A percentile compares a stretch with the other conserved stretches of the same genome.
These are phyloP conservation scores for Molothrus aeneus DNA, from an alignment of 2,797 vertebrate species.

Conservation along the genomic window DNA sequence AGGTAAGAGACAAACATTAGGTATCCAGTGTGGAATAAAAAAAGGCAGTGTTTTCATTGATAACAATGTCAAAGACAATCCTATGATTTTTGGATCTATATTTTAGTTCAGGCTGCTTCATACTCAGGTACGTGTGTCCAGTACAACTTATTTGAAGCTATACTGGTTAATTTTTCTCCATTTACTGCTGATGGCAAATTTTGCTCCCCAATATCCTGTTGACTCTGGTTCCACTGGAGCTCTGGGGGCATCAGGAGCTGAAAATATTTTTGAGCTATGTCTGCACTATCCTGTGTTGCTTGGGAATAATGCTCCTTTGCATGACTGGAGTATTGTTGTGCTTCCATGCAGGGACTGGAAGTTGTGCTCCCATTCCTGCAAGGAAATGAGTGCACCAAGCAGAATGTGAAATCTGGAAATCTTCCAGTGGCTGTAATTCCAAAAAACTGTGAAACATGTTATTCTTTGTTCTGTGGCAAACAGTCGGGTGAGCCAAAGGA, in stretches of 20 bases:
- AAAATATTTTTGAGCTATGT: not conserved
- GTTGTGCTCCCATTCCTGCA: not conserved
- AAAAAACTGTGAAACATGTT: not conserved
- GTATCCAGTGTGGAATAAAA: not conserved
- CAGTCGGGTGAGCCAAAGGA: not conserved
- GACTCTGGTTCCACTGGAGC: not conserved
- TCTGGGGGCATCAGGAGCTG: not conserved
- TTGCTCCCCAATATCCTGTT: not conserved
- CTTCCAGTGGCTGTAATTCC: not conserved
- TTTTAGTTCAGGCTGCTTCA: not conserved
- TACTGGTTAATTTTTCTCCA: not conserved
- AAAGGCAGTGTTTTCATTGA: not conserved
- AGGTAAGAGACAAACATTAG: not conserved
- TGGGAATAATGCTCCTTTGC: not conserved
- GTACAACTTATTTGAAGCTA: not conserved
- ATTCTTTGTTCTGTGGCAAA: constrained; percentile 27
- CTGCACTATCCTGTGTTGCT: not conserved
- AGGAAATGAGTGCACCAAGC: not conserved
- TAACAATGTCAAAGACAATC: not conserved
- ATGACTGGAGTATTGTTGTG: accelerated
- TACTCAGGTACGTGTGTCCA: not conserved
- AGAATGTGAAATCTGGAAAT: constrained; percentile 8
- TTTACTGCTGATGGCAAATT: not conserved
- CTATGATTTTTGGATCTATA: not conserved
- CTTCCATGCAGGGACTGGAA: not conserved